phyloP scores from a whole-genome alignment of 2,888 invertebrate species.

The Sphecodes monilicornis region DNA sequence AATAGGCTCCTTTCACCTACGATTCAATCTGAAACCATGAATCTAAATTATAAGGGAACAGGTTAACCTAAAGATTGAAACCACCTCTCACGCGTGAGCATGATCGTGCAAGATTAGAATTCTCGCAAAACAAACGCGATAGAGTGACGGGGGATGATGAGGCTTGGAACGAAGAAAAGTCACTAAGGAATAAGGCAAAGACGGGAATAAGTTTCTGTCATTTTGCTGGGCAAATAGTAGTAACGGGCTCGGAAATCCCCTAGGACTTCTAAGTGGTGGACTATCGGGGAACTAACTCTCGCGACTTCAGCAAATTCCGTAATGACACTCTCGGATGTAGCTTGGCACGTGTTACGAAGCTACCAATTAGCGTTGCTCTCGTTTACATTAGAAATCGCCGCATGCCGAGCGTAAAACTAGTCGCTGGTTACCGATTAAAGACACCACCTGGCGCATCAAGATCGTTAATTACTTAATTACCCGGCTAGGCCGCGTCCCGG shows the following conservation, averaged over 20 bases:
- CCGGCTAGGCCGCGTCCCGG: slow-evolving; percentile 51
- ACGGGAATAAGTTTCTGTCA: slow-evolving; percentile 60
- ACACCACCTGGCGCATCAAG: slow-evolving; percentile 60
- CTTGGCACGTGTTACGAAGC: slow-evolving; percentile 66
- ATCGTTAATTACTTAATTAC: slow-evolving; percentile 74
- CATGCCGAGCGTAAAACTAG: slow-evolving; percentile 69
- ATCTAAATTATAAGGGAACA: no score
- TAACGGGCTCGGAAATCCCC: slow-evolving; percentile 56
- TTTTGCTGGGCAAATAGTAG: slow-evolving; percentile 62
- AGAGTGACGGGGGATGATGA: not conserved
- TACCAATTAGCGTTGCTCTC: slow-evolving; percentile 69
- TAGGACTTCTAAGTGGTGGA: slow-evolving; percentile 57
- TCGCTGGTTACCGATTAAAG: slow-evolving; percentile 59
- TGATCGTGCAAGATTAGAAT: not conserved
- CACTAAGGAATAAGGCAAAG: slow-evolving; percentile 19
- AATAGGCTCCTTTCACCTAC: no score
- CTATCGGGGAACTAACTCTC: slow-evolving; percentile 50
- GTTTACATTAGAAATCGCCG: slow-evolving; percentile 70
- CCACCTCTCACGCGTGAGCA: no score
- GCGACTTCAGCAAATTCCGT: slow-evolving; percentile 70
- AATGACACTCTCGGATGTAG: slow-evolving; percentile 65
- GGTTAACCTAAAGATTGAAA: no score
- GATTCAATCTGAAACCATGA: no score
- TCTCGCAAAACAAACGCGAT: not conserved
- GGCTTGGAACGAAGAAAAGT: not conserved